These are phyloP conservation scores for Leucophenga maculata DNA, from an alignment of 2,888 invertebrate genomes.

Conservation along the genomic window DNA sequence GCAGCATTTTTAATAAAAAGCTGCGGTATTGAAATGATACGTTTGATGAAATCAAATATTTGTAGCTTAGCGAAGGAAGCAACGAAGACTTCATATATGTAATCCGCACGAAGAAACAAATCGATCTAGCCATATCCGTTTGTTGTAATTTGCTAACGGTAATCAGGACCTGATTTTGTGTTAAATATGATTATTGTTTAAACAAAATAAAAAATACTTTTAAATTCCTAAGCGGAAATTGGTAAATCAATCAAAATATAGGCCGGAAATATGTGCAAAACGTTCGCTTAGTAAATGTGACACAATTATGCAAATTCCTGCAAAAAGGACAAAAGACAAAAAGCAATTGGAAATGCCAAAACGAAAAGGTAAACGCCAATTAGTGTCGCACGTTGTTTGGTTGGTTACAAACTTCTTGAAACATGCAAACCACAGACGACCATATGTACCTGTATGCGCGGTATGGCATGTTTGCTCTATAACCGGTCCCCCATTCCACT, in stretches of 20 bases:
- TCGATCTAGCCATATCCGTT: no score
- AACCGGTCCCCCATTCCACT: slow-evolving; percentile 28
- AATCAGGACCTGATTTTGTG: no score
- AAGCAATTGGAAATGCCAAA: slow-evolving; percentile 13
- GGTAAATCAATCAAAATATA: slow-evolving; percentile 17
- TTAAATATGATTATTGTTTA: no score
- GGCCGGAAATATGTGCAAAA: slow-evolving; percentile 18
- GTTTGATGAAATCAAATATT: no score
- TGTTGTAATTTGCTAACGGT: no score
- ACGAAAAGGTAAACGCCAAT: slow-evolving; percentile 40
- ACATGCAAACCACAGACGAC: neutral
- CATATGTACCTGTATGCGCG: slow-evolving; percentile 19
- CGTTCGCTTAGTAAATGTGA: slow-evolving; percentile 17
- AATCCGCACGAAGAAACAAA: no score
- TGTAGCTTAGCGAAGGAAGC: no score
- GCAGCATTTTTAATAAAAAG: no score
- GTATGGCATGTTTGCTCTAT: neutral
- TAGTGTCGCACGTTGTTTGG: slow-evolving; percentile 33
- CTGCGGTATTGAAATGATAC: no score
- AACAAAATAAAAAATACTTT: neutral
- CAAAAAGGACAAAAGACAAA: neutral
- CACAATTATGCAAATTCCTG: slow-evolving; percentile 28
- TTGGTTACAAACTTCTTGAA: neutral
- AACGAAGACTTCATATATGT: no score
- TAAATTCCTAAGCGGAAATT: neutral